These are phyloP conservation scores for Nephrotoma appendiculata DNA, from an alignment of 2,888 invertebrate species.

Conservation along the genomic window DNA sequence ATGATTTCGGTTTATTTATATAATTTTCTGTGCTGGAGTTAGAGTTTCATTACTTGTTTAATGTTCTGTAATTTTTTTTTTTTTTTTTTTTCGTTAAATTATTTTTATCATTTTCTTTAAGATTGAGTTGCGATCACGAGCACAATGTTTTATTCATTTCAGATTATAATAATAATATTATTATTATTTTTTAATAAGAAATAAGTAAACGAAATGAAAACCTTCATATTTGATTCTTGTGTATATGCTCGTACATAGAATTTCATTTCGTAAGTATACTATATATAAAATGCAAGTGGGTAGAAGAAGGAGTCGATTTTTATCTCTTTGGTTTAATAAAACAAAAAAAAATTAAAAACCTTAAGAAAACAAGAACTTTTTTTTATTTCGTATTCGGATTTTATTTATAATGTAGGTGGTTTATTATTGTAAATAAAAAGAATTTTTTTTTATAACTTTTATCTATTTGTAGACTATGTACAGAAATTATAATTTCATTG, in stretches of 20 bases:
- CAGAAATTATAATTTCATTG: background rate
- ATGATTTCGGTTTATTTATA: background rate
- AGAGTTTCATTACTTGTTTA: background rate
- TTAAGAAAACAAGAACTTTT: background rate
- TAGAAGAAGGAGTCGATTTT: background rate
- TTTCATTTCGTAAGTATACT: background rate
- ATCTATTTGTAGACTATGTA: background rate
- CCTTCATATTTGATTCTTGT: background rate
- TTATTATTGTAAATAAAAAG: background rate
- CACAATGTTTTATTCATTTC: slow-evolving; percentile 6
- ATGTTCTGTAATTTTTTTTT: slow-evolving; percentile 7
- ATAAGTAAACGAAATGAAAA: background rate
- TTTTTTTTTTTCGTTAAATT: background rate
- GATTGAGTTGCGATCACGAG: slow-evolving; percentile 22
- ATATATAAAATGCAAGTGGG: background rate
- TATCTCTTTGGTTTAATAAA: background rate
- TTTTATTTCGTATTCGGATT: background rate
- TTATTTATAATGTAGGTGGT: background rate
- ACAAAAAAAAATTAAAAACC: background rate
- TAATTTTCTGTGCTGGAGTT: background rate
- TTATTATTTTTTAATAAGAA: background rate
- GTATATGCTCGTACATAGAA: background rate
- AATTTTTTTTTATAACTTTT: background rate
- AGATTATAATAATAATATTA: background rate
- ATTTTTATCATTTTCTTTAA: slow-evolving; percentile 11